These are phyloP conservation scores for Prunella himalayana DNA, from an alignment of 2,113 vertebrate species.

Conservation along the genomic window DNA sequence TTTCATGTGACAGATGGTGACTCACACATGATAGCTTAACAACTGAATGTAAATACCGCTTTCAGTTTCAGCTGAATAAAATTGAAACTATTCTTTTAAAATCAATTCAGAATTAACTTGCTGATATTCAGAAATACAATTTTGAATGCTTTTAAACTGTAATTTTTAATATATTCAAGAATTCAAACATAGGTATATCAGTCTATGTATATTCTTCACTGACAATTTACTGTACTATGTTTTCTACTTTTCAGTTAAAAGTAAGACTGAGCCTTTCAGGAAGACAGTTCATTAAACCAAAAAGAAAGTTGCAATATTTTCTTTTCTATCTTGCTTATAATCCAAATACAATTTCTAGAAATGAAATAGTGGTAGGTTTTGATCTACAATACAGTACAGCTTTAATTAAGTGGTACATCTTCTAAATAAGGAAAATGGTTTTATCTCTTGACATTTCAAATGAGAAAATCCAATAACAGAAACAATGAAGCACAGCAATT, in stretches of 20 bases:
- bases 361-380: neutral
- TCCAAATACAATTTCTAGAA: neutral
- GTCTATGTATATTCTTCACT: neutral
- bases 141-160: neutral
- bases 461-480: neutral
- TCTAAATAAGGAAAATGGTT: slow-evolving; percentile 21
- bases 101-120: neutral
- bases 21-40: neutral
- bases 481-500: slow-evolving; percentile 5
- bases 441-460: slow-evolving; percentile 16
- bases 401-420: slow-evolving; percentile 28
- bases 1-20: neutral
- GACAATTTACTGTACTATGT: neutral
- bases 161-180: neutral
- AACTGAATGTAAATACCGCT: neutral
- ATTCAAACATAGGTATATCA: neutral
- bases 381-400: neutral
- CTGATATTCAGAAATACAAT: neutral
- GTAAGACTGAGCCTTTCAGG: neutral
- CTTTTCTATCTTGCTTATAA: neutral
- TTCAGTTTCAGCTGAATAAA: neutral
- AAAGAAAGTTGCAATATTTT: neutral
- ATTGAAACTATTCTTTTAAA: neutral
- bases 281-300: neutral
- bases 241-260: neutral